phyloP scores from a whole-genome alignment of 2,797 vertebrate species.

The Arremon aurantiirostris region DNA sequence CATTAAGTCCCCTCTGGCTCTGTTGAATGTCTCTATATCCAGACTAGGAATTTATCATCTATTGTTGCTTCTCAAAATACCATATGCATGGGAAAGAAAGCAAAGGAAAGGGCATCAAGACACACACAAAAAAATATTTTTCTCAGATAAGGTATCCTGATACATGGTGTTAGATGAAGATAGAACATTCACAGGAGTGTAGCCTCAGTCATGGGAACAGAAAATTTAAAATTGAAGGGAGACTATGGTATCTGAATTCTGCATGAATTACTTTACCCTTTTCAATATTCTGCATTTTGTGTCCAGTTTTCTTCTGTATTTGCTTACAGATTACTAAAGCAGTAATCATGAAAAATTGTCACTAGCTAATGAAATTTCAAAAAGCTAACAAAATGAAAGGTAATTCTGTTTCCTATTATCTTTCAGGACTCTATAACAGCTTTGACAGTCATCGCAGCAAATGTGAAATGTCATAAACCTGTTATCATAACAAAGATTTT shows the following conservation, averaged over 20 bases:
- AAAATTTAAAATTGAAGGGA: background rate
- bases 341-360: background rate
- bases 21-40: background rate
- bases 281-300: background rate
- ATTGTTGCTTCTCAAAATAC: background rate
- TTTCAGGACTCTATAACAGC: background rate
- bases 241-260: background rate
- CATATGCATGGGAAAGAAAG: background rate
- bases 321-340: background rate
- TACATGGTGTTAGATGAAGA: background rate
- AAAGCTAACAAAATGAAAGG: slow-evolving; percentile 4
- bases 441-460: background rate
- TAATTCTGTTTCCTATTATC: background rate
- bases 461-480: background rate
- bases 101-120: background rate
- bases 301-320: background rate
- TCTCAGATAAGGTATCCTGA: background rate
- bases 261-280: background rate
- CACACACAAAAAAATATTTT: background rate
- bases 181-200: background rate
- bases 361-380: background rate
- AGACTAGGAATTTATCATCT: background rate
- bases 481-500: background rate
- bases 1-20: background rate
- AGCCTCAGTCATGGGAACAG: background rate